These are phyloP conservation scores for Labeo catla DNA, from an alignment of 2,113 vertebrate species.

Conservation along the genomic window DNA sequence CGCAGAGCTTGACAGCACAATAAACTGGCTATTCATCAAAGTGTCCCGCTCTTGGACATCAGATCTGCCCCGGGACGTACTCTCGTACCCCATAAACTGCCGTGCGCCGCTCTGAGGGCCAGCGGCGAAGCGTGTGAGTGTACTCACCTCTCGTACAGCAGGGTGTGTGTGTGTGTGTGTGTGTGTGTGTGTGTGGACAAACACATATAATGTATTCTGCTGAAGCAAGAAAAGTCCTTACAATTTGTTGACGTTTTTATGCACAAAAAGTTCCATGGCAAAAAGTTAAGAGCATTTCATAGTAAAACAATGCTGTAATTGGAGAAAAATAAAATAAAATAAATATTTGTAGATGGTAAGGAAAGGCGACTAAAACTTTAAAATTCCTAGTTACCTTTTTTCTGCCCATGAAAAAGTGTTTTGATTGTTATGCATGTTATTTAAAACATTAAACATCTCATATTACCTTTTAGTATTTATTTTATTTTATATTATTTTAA, in stretches of 20 bases:
- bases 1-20: conserved; percentile 85
- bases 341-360: background rate
- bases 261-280: background rate
- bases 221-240: background rate
- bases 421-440: no score
- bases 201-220: background rate
- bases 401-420: no score
- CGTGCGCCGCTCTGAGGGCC: background rate
- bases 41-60: conserved; percentile 75
- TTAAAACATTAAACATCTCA: no score
- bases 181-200: background rate
- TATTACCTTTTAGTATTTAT: no score
- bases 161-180: conserved; percentile 39
- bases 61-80: conserved; percentile 39
- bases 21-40: conserved; percentile 95
- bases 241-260: background rate
- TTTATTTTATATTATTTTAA: background rate
- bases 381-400: background rate
- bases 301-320: background rate
- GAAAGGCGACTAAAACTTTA: background rate
- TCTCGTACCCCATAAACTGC: conserved; percentile 51
- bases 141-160: conserved; percentile 6
- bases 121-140: background rate
- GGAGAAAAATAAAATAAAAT: background rate
- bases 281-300: background rate